Percentiles rank a stretch among this genome's conserved stretches.
These are phyloP conservation scores for Adelphocoris suturalis DNA, from an alignment of 2,888 invertebrate genomes.

Conservation along the genomic window DNA sequence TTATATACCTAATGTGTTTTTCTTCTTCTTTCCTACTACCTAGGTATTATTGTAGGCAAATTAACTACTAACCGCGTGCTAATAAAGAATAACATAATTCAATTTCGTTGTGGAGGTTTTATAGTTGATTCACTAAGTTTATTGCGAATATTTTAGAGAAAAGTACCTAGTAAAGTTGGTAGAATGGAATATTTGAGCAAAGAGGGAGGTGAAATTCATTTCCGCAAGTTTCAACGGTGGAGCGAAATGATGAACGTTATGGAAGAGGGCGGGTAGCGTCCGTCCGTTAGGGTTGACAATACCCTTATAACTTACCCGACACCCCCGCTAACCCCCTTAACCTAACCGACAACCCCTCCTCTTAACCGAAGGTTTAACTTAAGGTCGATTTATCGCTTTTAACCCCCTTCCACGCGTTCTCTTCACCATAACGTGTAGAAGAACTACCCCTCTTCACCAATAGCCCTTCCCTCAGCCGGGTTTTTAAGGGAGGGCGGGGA, in stretches of 20 bases:
- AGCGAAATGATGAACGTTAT: neutral
- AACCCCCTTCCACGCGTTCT: neutral
- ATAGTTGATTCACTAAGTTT: too few relatives aligned
- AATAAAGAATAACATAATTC: too few relatives aligned
- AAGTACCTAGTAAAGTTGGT: too few relatives aligned
- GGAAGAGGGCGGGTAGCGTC: neutral
- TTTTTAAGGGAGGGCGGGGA: neutral
- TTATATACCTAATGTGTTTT: too few relatives aligned
- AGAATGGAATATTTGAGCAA: neutral
- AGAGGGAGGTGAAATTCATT: neutral
- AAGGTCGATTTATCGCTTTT: neutral
- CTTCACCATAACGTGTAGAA: neutral
- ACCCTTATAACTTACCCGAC: neutral
- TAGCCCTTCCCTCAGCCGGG: neutral
- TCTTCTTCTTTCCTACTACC: too few relatives aligned
- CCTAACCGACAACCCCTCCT: neutral
- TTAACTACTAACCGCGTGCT: too few relatives aligned
- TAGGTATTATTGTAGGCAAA: too few relatives aligned
- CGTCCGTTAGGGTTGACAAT: conserved; percentile 7
- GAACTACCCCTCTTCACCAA: neutral
- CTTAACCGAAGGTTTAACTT: neutral
- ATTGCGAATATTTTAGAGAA: too few relatives aligned
- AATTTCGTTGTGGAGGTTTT: too few relatives aligned
- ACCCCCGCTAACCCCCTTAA: neutral
- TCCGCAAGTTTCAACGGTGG: neutral